phyloP scores from a whole-genome alignment of 1,140 invertebrate genomes.

The Asbolus verrucosus region DNA sequence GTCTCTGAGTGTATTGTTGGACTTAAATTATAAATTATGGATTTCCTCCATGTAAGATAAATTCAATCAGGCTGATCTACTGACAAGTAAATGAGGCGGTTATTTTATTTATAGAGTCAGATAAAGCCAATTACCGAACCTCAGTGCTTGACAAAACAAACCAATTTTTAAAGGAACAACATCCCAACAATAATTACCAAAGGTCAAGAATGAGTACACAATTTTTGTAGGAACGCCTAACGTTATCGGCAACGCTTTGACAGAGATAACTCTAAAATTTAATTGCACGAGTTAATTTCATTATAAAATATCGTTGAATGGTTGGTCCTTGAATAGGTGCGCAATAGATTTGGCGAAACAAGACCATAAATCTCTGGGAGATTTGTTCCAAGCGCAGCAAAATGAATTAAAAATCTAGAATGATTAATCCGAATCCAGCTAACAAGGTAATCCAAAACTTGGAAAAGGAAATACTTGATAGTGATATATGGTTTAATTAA shows the following conservation, averaged over 20 bases:
- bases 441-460: conserved; percentile 60
- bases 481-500: conserved; percentile 64
- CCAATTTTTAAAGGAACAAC: background rate
- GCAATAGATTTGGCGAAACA: conserved; percentile 53
- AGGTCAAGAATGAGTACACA: too few species aligned
- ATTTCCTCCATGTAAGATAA: conserved; percentile 16
- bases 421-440: conserved; percentile 61
- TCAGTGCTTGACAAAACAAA: conserved; percentile 11
- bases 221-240: conserved; percentile 1
- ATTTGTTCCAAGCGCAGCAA: conserved; percentile 53
- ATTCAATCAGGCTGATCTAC: background rate
- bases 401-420: conserved; percentile 62
- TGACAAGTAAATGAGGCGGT: conserved; percentile 2
- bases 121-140: conserved; percentile 2
- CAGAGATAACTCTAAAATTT: background rate
- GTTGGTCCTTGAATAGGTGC: conserved; percentile 11
- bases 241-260: conserved; percentile 1
- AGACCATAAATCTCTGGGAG: conserved; percentile 55
- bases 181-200: background rate
- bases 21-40: too few species aligned
- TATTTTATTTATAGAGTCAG: background rate
- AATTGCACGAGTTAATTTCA: background rate
- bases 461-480: conserved; percentile 57
- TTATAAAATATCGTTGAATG: background rate
- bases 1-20: too few species aligned